Evolutionary conservation across 2,113 vertebrate genomes (phyloP).

Genomic region (Pluvialis apricaria): DNA sequence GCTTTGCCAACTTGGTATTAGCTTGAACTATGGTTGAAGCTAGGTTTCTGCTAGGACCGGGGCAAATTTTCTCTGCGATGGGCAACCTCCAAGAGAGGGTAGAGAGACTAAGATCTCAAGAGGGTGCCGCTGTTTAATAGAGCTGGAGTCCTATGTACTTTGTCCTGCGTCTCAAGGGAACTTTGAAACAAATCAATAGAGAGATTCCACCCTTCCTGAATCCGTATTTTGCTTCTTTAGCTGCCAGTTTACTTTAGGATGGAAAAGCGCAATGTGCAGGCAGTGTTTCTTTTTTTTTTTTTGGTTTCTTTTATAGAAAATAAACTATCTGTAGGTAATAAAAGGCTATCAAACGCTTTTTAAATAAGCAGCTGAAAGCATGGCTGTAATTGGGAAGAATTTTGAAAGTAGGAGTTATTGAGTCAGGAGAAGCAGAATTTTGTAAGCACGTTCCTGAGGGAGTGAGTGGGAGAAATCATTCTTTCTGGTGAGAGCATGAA

Average conservation of each 20-base stretch:
- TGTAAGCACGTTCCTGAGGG: not conserved
- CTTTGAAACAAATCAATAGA: not conserved
- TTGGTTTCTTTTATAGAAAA: not conserved
- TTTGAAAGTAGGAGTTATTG: not conserved
- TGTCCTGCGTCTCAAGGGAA: not conserved
- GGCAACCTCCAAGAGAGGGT: too few relatives aligned
- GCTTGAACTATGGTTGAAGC: not conserved
- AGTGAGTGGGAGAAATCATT: slow-evolving; percentile 33
- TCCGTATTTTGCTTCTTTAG: not conserved
- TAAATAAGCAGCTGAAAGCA: not conserved
- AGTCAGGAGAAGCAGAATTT: not conserved
- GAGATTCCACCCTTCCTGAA: not conserved
- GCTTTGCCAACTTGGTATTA: not conserved
- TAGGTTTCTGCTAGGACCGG: not conserved
- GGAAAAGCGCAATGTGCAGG: not conserved
- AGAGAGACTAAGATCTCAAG: not conserved
- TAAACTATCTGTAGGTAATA: not conserved
- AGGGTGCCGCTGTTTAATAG: not conserved
- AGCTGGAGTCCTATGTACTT: not conserved
- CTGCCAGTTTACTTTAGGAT: not conserved
- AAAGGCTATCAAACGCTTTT: not conserved
- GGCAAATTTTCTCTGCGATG: not conserved
- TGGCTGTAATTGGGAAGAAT: not conserved
- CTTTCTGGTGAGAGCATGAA: not conserved
- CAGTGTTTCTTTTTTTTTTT: not conserved